phyloP scores from a whole-genome alignment of 2,888 invertebrate genomes.

The Sepioteuthis lessoniana region DNA sequence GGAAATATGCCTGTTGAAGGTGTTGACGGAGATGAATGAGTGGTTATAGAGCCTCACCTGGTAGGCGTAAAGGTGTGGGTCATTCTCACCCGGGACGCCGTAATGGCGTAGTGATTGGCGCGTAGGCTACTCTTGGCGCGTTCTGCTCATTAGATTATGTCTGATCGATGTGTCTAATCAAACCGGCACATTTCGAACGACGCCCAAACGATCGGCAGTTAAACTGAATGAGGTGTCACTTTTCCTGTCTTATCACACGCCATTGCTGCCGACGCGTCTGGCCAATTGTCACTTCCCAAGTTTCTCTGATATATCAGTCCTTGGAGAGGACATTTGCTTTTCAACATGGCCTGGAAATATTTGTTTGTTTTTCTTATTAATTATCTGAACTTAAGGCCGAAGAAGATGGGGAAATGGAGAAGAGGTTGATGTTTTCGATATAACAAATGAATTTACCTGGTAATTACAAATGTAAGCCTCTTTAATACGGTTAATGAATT shows the following conservation, averaged over 20 bases:
- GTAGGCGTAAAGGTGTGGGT: background rate
- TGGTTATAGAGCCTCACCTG: background rate
- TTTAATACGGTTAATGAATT: too few species aligned
- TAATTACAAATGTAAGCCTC: too few species aligned
- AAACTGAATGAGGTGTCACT: background rate
- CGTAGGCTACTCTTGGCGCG: constrained; percentile 23
- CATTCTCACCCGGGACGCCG: background rate
- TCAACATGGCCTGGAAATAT: background rate
- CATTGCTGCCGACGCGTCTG: background rate
- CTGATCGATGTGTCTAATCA: constrained; percentile 23
- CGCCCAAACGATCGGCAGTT: background rate
- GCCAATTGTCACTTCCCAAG: background rate
- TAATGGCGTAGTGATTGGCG: background rate
- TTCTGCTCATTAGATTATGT: constrained; percentile 10
- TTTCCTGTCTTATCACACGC: background rate
- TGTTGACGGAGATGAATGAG: constrained; percentile 33
- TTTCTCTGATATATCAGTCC: background rate
- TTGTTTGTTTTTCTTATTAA: constrained; percentile 8
- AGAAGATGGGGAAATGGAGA: too few species aligned
- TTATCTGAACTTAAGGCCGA: background rate
- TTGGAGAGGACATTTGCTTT: background rate
- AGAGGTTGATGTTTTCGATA: too few species aligned
- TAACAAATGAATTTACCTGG: too few species aligned
- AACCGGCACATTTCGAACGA: background rate
- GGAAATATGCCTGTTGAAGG: constrained; percentile 23